Evolutionary conservation across 1,140 invertebrate genomes (phyloP), one percentile per base, ranked within the genome.

Genomic region (Brachionus sp.): DNA sequence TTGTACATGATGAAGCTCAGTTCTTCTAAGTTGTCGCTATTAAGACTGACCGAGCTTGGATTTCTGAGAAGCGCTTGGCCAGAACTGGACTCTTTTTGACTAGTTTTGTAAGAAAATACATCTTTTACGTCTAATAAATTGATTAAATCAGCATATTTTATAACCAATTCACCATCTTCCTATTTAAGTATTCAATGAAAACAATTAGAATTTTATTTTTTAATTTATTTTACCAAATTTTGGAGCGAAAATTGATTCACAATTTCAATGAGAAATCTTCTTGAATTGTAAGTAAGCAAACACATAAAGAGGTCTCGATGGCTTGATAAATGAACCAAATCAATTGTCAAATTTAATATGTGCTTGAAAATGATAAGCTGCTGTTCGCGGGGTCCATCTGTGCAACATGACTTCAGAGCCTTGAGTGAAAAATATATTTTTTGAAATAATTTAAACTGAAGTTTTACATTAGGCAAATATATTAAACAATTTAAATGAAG

Each of bases 201-300:
- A 3, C 5, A 37, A 2, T 39, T 12, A 77, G n/a, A 23, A n/a
- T 57, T 57, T 42, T 42, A 39, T 39, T 5, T 42, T 10, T 42
- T 42, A 42, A 0, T 2, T 25, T 57, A 35, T 4, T 19, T 53
- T 57, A 78, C 77, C 23, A 80, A 80, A 13, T 23, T 80, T 80
- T 80, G 46, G 1, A 39, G 12, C 13, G 77, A 80, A 62, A 80
- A 66, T 44, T 80, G 77, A 16, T 80, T 66, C 6, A 80, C 50
- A 62, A 80, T 80, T 80, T 80, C 50, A 16, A 80, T 80, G 7
- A 80, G 19, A 80, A 80, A 80, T 62, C 35, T 80, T 80, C 77
- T 57, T 16, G 77, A 80, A 9, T 80, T 80, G n/a, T 42, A 62
- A 13, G 77, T 80, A 9, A 80, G 39, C 5, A 80, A 25, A 19